phyloP scores from a whole-genome alignment of 1,140 invertebrate genomes.

The Galendromus occidentalis region DNA sequence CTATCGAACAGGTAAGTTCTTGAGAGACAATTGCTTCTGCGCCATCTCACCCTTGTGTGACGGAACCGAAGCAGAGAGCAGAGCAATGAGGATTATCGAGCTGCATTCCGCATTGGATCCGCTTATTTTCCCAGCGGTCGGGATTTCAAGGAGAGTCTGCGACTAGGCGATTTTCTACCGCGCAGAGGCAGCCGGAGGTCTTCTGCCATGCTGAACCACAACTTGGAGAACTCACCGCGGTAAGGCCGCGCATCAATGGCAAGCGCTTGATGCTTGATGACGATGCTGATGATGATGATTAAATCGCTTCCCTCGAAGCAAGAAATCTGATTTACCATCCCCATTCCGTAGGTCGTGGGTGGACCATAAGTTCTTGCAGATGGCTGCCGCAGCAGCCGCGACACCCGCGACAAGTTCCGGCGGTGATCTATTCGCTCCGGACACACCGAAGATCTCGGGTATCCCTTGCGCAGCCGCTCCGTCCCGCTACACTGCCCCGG shows the following conservation, averaged over 20 bases:
- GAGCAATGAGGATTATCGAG: background rate
- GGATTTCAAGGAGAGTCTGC: background rate
- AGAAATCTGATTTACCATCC: background rate
- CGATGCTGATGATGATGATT: background rate
- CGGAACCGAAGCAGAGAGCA: background rate
- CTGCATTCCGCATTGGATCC: background rate
- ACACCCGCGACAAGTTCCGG: background rate
- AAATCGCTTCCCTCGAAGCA: background rate
- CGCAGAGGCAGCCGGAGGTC: background rate
- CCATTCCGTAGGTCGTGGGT: slow-evolving; percentile 18
- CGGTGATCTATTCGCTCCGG: slow-evolving; percentile 22
- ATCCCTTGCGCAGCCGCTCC: slow-evolving; percentile 80
- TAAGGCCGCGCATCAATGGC: background rate
- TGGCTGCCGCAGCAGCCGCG: background rate
- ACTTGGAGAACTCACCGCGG: background rate
- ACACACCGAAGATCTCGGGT: slow-evolving; percentile 35
- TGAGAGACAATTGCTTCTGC: background rate
- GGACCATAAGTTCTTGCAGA: slow-evolving; percentile 18
- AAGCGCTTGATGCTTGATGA: background rate
- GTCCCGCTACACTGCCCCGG: slow-evolving; percentile 73
- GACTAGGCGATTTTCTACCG: background rate
- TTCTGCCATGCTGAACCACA: background rate
- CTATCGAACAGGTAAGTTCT: background rate
- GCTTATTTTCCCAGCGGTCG: background rate
- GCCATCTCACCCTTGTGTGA: background rate